Evolutionary conservation across 2,888 invertebrate genomes (phyloP).

Genomic region (Esperia sulphurella): DNA sequence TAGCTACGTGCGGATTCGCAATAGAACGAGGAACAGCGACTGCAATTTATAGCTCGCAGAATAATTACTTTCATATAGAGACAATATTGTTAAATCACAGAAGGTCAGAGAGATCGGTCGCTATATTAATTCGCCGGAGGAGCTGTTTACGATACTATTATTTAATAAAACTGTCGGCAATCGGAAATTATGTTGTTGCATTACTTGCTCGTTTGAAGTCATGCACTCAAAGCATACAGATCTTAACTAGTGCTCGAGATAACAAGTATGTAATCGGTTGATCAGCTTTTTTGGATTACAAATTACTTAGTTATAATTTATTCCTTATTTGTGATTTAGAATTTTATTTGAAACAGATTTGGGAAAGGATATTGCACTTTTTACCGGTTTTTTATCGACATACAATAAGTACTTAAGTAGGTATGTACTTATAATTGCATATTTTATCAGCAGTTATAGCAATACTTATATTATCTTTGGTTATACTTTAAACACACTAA

Average conservation of each 20-base stretch:
- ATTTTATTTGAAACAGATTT: too few relatives aligned
- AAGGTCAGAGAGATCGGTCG: conserved; percentile 43
- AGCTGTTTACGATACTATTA: conserved; percentile 54
- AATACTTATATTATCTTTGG: too few relatives aligned
- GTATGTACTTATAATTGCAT: too few relatives aligned
- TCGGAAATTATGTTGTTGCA: conserved; percentile 33
- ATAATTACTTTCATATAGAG: conserved; percentile 55
- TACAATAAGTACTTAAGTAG: too few relatives aligned
- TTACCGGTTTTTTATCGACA: too few relatives aligned
- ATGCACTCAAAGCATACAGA: conserved; percentile 10
- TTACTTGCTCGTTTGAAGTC: conserved; percentile 16
- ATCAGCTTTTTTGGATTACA: too few relatives aligned
- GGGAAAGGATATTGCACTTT: too few relatives aligned
- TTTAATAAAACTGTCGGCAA: conserved; percentile 56
- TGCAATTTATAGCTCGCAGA: conserved; percentile 42
- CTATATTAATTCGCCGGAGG: conserved; percentile 41
- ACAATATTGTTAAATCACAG: conserved; percentile 54
- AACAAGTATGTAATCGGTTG: too few relatives aligned
- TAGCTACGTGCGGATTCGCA: conserved; percentile 1
- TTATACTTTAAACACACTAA: too few relatives aligned
- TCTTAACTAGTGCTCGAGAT: neutral
- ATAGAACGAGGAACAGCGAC: conserved; percentile 15
- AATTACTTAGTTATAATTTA: too few relatives aligned
- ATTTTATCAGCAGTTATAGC: too few relatives aligned
- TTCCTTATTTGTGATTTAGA: too few relatives aligned